phyloP scores from a whole-genome alignment of 2,113 vertebrate genomes.

The Hydrochoerus hydrochaeris region DNA sequence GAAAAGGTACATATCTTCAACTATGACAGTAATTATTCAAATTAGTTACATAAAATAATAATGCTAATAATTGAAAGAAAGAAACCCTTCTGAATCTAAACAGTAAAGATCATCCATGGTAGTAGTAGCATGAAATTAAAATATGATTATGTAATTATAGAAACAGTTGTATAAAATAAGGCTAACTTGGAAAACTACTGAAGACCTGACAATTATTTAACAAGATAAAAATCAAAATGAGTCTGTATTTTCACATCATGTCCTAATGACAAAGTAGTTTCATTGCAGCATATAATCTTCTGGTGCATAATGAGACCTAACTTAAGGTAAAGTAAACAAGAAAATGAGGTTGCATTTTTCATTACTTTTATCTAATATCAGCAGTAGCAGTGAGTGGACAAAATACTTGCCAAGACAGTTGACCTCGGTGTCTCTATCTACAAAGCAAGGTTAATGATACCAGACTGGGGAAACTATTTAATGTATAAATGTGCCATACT shows the following conservation, averaged over 20 bases:
- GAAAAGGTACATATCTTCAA: constrained; percentile 52
- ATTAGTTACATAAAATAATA: neutral
- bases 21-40: constrained; percentile 3
- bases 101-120: neutral
- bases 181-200: neutral
- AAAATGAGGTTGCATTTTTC: constrained; percentile 34
- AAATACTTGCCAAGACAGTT: constrained; percentile 57
- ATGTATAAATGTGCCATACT: constrained; percentile 16
- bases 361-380: constrained; percentile 58
- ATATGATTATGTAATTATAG: neutral
- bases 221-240: neutral
- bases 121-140: neutral
- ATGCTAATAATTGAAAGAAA: neutral
- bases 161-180: neutral
- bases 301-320: constrained; percentile 38
- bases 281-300: neutral
- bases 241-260: neutral
- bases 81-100: neutral
- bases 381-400: constrained; percentile 50
- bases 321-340: constrained; percentile 49
- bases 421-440: constrained; percentile 63
- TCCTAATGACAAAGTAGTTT: neutral
- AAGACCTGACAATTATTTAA: constrained; percentile 32
- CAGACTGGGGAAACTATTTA: constrained; percentile 4
- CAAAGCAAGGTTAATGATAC: constrained; percentile 73